phyloP scores from a whole-genome alignment of 1,140 invertebrate species.

The Bombyx mori region ASM3026992v2 NC_085131.1:8716001-8716500 shows the following conservation, averaged over 20 bases:
- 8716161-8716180: constrained; percentile 88
- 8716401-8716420: too few relatives aligned
- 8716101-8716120: constrained; percentile 1
- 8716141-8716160: constrained; percentile 76
- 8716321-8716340: not conserved
- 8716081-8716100: not conserved
- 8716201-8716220: constrained; percentile 92
- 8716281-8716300: constrained; percentile 93
- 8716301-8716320: constrained; percentile 61
- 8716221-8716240: constrained; percentile 96
- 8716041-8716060: too few relatives aligned
- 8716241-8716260: constrained; percentile 86
- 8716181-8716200: constrained; percentile 93
- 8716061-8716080: too few relatives aligned
- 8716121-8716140: constrained; percentile 1
- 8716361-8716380: too few relatives aligned
- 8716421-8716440: too few relatives aligned
- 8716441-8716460: too few relatives aligned
- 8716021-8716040: too few relatives aligned
- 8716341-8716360: too few relatives aligned
- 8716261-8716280: constrained; percentile 90
- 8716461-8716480: too few relatives aligned
- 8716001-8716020: too few relatives aligned
- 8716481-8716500: too few relatives aligned
- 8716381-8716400: too few relatives aligned